phyloP scores from a whole-genome alignment of 2,888 invertebrate species.

The Andrena fulva region DNA sequence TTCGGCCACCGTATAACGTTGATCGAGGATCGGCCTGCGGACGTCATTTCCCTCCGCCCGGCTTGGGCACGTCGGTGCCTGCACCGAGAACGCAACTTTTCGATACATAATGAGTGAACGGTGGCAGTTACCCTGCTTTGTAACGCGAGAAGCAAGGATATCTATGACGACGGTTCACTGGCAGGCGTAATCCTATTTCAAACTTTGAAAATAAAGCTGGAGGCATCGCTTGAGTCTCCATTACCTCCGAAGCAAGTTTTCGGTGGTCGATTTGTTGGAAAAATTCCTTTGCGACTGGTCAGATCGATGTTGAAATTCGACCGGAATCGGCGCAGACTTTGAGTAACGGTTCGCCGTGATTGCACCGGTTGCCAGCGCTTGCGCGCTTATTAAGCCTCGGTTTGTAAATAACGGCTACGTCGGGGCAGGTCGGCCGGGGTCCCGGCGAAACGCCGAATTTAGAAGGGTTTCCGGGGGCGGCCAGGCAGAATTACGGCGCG shows the following conservation, averaged over 20 bases:
- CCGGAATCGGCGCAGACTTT: constrained; percentile 60
- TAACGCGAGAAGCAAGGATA: constrained; percentile 55
- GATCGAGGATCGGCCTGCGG: constrained; percentile 38
- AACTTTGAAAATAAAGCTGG: constrained; percentile 40
- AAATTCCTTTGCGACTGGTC: not conserved
- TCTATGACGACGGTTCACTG: constrained; percentile 29
- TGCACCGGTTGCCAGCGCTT: constrained; percentile 29
- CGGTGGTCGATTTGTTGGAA: not conserved
- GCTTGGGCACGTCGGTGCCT: not conserved
- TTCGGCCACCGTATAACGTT: constrained; percentile 39
- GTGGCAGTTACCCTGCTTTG: not conserved
- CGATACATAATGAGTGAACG: not conserved
- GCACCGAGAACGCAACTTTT: not conserved
- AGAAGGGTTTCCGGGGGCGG: constrained; percentile 47
- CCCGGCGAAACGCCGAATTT: constrained; percentile 62
- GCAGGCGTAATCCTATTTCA: constrained; percentile 53
- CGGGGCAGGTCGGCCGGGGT: constrained; percentile 13
- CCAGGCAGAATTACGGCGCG: constrained; percentile 58
- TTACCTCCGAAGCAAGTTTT: not conserved
- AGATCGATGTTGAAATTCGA: constrained; percentile 35
- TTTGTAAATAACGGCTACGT: constrained; percentile 67
- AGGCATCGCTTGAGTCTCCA: not conserved
- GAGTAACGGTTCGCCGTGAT: constrained; percentile 61
- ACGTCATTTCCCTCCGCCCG: not conserved
- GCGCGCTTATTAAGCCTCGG: constrained; percentile 65